Evolutionary conservation across 2,888 invertebrate genomes (phyloP).

Genomic region (Rhagonycha fulva): DNA sequence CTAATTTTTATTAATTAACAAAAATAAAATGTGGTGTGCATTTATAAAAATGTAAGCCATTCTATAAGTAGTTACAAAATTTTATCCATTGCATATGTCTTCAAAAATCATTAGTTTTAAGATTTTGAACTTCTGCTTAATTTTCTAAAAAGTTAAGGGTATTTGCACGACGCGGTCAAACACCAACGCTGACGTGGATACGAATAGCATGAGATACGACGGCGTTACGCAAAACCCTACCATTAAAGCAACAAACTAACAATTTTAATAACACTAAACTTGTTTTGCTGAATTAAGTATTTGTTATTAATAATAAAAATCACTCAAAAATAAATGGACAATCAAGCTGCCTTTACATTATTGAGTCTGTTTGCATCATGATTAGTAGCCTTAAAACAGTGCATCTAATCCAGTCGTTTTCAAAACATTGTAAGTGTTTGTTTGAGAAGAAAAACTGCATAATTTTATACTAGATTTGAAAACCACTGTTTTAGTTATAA

Average conservation of each 20-base stretch:
- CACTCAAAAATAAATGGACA: neutral
- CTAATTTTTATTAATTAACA: too few species aligned
- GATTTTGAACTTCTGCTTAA: neutral
- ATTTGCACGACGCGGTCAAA: too few species aligned
- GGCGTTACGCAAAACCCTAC: too few species aligned
- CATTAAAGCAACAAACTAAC: neutral
- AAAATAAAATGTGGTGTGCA: neutral
- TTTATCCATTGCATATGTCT: neutral
- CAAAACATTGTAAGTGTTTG: neutral
- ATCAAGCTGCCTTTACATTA: neutral
- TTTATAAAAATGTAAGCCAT: neutral
- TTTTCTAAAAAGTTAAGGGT: too few species aligned
- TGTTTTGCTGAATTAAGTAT: too few species aligned
- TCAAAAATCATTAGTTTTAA: neutral
- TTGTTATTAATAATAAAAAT: neutral
- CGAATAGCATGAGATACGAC: too few species aligned
- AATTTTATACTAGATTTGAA: neutral
- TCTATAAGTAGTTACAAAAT: neutral
- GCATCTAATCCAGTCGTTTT: neutral
- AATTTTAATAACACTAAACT: neutral
- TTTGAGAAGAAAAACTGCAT: too few species aligned
- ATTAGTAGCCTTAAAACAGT: neutral
- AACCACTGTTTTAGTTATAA: neutral
- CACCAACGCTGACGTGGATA: too few species aligned
- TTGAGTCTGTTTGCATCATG: neutral